phyloP scores from a whole-genome alignment of 2,113 vertebrate species.

The Murina feae region DNA sequence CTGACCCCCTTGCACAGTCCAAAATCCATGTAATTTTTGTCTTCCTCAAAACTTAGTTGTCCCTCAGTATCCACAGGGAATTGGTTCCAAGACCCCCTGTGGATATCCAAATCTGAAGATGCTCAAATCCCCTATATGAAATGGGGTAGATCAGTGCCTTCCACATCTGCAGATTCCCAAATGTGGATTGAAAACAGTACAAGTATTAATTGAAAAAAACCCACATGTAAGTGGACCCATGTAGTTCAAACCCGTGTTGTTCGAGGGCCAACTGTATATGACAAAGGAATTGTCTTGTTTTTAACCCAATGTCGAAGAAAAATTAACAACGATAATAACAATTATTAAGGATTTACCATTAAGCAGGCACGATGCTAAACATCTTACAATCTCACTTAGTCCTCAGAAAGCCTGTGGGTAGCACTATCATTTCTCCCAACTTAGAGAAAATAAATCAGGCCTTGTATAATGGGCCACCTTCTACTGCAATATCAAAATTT shows the following conservation, averaged over 20 bases:
- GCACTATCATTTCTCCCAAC: not conserved
- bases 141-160: not conserved
- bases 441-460: not conserved
- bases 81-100: not conserved
- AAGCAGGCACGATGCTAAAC: conserved; percentile 10
- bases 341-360: conserved; percentile 9
- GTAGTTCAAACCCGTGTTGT: not conserved
- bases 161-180: not conserved
- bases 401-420: not conserved
- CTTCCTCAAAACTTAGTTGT: not conserved
- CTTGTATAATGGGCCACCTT: not conserved
- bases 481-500: not conserved
- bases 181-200: not conserved
- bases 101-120: not conserved
- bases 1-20: not conserved
- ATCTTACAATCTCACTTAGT: conserved; percentile 14
- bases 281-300: not conserved
- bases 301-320: conserved; percentile 16
- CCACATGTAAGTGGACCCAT: not conserved
- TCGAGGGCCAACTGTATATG: not conserved
- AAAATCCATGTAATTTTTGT: not conserved
- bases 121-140: not conserved
- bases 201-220: not conserved
- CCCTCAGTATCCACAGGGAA: not conserved
- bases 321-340: not conserved